Evolutionary conservation across 2,797 vertebrate genomes (phyloP).

Genomic region (Cryptoblepharus egeriae): DNA sequence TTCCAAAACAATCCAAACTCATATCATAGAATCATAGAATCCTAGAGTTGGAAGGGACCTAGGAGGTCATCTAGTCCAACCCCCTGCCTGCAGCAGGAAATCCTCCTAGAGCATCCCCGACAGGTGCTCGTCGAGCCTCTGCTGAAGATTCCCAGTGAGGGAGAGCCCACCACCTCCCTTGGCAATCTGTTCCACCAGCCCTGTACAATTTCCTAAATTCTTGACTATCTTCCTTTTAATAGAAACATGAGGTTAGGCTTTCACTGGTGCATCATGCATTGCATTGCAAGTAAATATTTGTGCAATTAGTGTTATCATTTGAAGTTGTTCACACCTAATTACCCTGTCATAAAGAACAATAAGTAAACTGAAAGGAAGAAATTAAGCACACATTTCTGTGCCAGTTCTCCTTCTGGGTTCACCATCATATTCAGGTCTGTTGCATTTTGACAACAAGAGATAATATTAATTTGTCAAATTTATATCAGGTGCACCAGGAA

Average conservation of each 20-base stretch:
- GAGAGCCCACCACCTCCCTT: too few species aligned
- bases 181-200: background rate
- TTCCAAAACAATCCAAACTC: constrained; percentile 19
- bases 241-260: constrained; percentile 19
- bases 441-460: background rate
- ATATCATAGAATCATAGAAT: too few species aligned
- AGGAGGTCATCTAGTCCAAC: too few species aligned
- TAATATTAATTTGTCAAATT: constrained; percentile 31
- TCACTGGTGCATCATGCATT: constrained; percentile 4
- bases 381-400: constrained; percentile 36
- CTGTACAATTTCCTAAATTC: background rate
- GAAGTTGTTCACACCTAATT: background rate
- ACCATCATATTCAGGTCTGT: background rate
- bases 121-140: too few species aligned
- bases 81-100: too few species aligned
- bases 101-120: too few species aligned
- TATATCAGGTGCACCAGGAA: constrained; percentile 88
- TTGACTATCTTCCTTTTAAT: background rate
- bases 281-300: constrained; percentile 1
- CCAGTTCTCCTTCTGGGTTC: background rate
- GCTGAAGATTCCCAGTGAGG: too few species aligned
- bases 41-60: too few species aligned
- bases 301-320: constrained; percentile 38
- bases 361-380: constrained; percentile 5
- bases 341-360: constrained; percentile 21